A percentile compares a stretch with the other conserved stretches of the same genome.
phyloP scores from a whole-genome alignment of 2,888 invertebrate genomes.

The Idaea straminata region DNA sequence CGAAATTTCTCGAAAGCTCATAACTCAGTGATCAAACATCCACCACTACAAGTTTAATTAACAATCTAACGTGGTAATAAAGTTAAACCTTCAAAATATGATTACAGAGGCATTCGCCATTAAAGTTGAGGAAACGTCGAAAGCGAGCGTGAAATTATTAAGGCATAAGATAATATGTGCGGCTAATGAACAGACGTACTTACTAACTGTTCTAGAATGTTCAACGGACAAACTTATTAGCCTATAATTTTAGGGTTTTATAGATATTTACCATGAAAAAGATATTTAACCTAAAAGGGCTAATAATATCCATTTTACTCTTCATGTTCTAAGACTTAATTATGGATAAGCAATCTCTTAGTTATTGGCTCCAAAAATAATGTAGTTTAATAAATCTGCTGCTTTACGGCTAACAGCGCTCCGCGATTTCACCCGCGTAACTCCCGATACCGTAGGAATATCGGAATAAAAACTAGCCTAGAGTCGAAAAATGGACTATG shows the following conservation, averaged over 20 bases:
- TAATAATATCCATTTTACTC: too few species aligned
- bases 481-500: too few species aligned
- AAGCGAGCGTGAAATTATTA: constrained; percentile 69
- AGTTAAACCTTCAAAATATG: constrained; percentile 64
- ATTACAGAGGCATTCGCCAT: constrained; percentile 52
- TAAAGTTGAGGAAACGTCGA: constrained; percentile 49
- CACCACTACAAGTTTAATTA: constrained; percentile 49
- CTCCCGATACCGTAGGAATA: too few species aligned
- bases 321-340: too few species aligned
- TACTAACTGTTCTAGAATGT: constrained; percentile 42
- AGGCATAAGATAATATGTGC: constrained; percentile 61
- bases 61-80: constrained; percentile 62
- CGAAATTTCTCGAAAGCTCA: not conserved
- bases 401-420: too few species aligned
- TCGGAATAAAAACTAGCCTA: too few species aligned
- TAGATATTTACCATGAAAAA: too few species aligned
- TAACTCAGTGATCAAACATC: not conserved
- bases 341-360: too few species aligned
- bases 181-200: constrained; percentile 58
- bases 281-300: too few species aligned
- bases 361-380: too few species aligned
- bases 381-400: too few species aligned
- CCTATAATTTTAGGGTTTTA: not conserved
- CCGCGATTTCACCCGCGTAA: too few species aligned
- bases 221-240: constrained; percentile 1